Base-by-base conservation (phyloP, 2,888 invertebrate species). In the Aphrophora alni region DNA sequence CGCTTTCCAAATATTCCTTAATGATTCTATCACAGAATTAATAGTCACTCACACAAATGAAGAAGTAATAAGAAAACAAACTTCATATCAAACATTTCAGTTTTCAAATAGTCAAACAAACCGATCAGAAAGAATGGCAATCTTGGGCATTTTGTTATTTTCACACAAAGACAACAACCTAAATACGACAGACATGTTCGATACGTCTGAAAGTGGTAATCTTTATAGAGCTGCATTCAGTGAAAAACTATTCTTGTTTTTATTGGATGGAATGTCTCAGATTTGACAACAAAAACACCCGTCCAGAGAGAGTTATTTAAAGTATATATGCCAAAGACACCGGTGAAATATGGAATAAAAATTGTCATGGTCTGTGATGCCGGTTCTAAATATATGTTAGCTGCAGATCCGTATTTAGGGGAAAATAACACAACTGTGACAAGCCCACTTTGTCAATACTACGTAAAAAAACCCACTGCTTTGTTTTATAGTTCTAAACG, bases 401-500 rank as follows among this genome's bases (percentile, higher is more conserved):
- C 17, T 26, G 27, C 75, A 26, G 59, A 75, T 14, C 51, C 51
- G n/a, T 75, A 75, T 27, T 75, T 75, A 51, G 51, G 27, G n/a
- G 24, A 75, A 51, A 26, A 27, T 17, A 44, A n/a, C 28, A 38
- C 74, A 74, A 4, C 12, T 28, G 28, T 27, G 27, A 44, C 24
- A 27, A 14, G 28, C 14, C 38, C 74, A 24, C 28, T 14, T 27
- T 38, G 26, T 51, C 44, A 51, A 8, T 38, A 51, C 17, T 44
- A 75, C 25, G 38, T 75, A 38, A 75, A 75, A n/a, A 75, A 75
- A 26, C 75, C 51, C 51, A 38, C 75, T 38, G 51, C 75, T n/a
- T 24, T 25, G 14, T 51, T 59, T 59, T 51, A 75, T 51, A 10
- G 51, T 26, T 38, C 75, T 26, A 59, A 75, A 10, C 51, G 26